Evolutionary conservation across 2,888 invertebrate genomes (phyloP).

Genomic region (Vesta saturnalis): DNA sequence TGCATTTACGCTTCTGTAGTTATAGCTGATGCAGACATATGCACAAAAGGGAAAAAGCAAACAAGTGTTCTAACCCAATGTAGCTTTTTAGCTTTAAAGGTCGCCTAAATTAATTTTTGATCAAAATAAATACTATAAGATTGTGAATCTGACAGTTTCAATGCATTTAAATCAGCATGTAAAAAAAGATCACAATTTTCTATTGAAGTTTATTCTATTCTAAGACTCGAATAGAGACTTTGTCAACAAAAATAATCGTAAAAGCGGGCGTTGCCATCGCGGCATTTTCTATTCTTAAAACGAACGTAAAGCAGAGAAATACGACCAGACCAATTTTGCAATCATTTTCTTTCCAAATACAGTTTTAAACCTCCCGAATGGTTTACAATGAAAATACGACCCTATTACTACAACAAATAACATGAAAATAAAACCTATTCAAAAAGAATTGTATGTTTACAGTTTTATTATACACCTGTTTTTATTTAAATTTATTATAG

Average conservation of each 20-base stretch:
- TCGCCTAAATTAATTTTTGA: too few relatives aligned
- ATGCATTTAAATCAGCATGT: not conserved
- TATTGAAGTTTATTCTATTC: constrained; percentile 8
- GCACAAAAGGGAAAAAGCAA: too few relatives aligned
- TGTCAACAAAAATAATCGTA: constrained; percentile 31
- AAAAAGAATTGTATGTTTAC: too few relatives aligned
- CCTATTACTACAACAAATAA: constrained; percentile 21
- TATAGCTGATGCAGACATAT: too few relatives aligned
- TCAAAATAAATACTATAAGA: too few relatives aligned
- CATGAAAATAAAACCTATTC: constrained; percentile 15
- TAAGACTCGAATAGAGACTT: constrained; percentile 22
- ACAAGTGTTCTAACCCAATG: too few relatives aligned
- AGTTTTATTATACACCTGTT: not conserved
- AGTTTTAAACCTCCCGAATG: constrained; percentile 19
- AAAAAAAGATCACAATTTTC: not conserved
- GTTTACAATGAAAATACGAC: constrained; percentile 22
- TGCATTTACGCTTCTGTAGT: too few relatives aligned
- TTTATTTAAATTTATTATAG: not conserved
- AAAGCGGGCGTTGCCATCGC: constrained; percentile 19
- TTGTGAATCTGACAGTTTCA: not conserved
- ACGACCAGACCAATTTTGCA: constrained; percentile 24
- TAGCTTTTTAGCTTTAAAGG: too few relatives aligned
- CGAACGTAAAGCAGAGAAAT: constrained; percentile 17
- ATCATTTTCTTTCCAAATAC: constrained; percentile 17
- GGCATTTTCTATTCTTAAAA: constrained; percentile 8